Conservation (phyloP, 2,113 vertebrate genomes). For the Syngnathus floridae region DNA sequence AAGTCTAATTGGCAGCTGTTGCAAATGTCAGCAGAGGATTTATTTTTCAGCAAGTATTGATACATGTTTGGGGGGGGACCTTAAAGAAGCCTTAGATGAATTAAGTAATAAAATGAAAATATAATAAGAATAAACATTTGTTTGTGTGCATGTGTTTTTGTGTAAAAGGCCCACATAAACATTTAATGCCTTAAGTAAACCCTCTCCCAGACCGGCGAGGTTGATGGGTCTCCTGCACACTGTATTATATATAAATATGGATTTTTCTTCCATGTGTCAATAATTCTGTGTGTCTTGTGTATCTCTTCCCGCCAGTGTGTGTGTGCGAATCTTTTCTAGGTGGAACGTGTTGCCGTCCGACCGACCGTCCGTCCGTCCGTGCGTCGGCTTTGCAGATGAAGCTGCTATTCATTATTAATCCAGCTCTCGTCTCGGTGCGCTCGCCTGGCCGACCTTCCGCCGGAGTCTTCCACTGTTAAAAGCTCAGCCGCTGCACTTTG, state of each 20-base stretch:
- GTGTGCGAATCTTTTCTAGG: constrained; percentile 29
- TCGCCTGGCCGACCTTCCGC: constrained; percentile 52
- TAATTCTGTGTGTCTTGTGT: constrained; percentile 37
- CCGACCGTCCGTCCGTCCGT: background rate
- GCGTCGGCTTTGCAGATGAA: constrained; percentile 34
- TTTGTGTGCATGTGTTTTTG: constrained; percentile 11
- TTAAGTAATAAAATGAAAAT: background rate
- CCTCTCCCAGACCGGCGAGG: constrained; percentile 42
- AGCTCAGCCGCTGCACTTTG: constrained; percentile 50
- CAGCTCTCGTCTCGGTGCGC: constrained; percentile 24
- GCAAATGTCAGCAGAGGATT: background rate
- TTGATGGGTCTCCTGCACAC: constrained; percentile 53
- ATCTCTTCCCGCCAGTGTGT: constrained; percentile 16
- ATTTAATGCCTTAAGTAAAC: constrained; percentile 69
- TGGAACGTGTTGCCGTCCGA: constrained; percentile 35
- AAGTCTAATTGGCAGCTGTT: background rate
- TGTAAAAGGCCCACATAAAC: constrained; percentile 53
- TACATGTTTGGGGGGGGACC: background rate
- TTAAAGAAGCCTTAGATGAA: background rate
- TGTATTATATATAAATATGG: constrained; percentile 70
- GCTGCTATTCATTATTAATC: constrained; percentile 63
- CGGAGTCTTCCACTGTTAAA: constrained; percentile 50
- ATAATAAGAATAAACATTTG: too few relatives aligned
- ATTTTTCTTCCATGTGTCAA: constrained; percentile 58
- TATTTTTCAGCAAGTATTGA: background rate